Conservation (phyloP, 2,797 vertebrate genomes). For the Staurois parvus region DNA sequence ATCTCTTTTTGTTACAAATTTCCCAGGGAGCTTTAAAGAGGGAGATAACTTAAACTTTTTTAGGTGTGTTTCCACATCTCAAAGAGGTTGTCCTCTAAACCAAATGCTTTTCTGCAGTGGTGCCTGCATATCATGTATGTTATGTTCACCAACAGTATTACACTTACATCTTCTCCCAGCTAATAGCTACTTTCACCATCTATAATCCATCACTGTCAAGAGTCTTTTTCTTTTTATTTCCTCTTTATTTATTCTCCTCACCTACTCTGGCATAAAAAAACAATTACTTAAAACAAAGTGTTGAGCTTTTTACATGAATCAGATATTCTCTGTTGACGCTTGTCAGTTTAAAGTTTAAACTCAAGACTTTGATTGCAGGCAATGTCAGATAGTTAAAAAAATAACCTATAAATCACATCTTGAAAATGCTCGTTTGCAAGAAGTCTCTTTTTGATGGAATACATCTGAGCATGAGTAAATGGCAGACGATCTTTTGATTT, state of each 20-base stretch:
- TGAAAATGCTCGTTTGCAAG: background rate
- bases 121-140: slow-evolving; percentile 50
- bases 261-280: slow-evolving; percentile 70
- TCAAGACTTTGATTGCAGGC: slow-evolving; percentile 44
- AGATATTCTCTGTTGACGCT: slow-evolving; percentile 54
- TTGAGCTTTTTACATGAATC: slow-evolving; percentile 47
- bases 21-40: slow-evolving; percentile 51
- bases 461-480: slow-evolving; percentile 32
- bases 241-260: slow-evolving; percentile 71
- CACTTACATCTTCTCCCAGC: slow-evolving; percentile 72
- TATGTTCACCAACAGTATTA: slow-evolving; percentile 67
- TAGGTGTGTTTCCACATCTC: slow-evolving; percentile 57
- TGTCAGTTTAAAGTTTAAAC: slow-evolving; percentile 43
- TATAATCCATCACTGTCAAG: slow-evolving; percentile 78
- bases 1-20: slow-evolving; percentile 60
- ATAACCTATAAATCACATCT: slow-evolving; percentile 57
- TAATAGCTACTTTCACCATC: slow-evolving; percentile 80
- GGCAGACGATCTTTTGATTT: background rate
- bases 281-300: slow-evolving; percentile 66
- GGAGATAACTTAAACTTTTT: slow-evolving; percentile 48
- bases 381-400: slow-evolving; percentile 49
- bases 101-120: slow-evolving; percentile 63
- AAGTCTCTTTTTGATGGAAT: slow-evolving; percentile 15
- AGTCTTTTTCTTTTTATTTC: slow-evolving; percentile 73
- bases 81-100: slow-evolving; percentile 71